These are phyloP conservation scores for Formica aserva DNA, from an alignment of 2,888 invertebrate species.

Conservation along the genomic window DNA sequence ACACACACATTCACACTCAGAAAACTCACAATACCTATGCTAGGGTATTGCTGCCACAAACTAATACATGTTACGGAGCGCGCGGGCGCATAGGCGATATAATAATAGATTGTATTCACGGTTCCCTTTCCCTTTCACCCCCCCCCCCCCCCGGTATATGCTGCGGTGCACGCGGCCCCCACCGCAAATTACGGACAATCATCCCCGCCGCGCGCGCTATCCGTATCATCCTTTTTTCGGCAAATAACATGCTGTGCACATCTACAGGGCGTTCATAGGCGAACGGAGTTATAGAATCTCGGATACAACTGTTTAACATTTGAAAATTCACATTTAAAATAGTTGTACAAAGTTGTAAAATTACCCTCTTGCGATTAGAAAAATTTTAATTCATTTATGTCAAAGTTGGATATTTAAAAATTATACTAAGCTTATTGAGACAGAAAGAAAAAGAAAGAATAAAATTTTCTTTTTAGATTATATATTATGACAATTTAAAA, in stretches of 20 bases:
- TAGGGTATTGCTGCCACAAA: constrained; percentile 30
- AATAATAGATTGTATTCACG: constrained; percentile 80
- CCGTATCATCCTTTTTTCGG: constrained; percentile 75
- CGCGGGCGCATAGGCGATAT: constrained; percentile 66
- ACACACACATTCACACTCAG: neutral
- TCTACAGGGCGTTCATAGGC: constrained; percentile 44
- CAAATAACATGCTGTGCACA: constrained; percentile 75
- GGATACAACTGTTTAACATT: neutral
- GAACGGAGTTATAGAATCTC: neutral
- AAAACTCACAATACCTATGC: constrained; percentile 21
- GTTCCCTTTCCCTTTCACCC: constrained; percentile 4
- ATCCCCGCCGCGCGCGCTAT: constrained; percentile 67
- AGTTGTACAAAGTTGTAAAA: no score
- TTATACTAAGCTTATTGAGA: neutral
- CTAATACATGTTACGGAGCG: constrained; percentile 42
- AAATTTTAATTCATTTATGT: neutral
- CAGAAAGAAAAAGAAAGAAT: neutral
- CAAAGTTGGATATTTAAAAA: neutral
- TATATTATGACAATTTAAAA: neutral
- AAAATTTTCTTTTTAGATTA: no score
- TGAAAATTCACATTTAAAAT: neutral
- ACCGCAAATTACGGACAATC: constrained; percentile 79
- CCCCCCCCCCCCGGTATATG: constrained; percentile 50
- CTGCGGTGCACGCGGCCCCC: constrained; percentile 43
- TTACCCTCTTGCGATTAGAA: neutral